These are phyloP conservation scores for Nomada ruficornis DNA, from an alignment of 2,888 invertebrate genomes.

Conservation along the genomic window DNA sequence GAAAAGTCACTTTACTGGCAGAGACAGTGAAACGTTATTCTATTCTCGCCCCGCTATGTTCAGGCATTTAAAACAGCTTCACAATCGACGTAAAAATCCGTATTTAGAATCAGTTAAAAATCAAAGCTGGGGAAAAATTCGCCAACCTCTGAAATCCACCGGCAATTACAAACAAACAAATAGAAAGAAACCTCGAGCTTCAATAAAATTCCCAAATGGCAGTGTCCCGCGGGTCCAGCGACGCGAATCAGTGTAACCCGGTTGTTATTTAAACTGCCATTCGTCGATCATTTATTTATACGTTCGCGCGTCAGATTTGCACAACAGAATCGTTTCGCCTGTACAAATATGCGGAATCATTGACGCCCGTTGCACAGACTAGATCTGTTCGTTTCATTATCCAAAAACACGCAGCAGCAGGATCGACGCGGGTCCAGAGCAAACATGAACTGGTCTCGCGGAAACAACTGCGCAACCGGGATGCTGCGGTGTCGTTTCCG, in stretches of 20 bases:
- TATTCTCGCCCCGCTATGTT: too few species aligned
- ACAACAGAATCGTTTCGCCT: conserved; percentile 46
- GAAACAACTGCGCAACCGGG: conserved; percentile 21
- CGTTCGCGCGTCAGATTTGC: conserved; percentile 45
- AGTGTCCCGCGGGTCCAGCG: not conserved
- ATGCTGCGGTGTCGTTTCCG: conserved; percentile 15
- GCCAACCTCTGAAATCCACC: not conserved
- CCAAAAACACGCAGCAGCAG: conserved; percentile 53
- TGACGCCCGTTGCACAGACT: not conserved
- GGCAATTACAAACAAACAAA: not conserved
- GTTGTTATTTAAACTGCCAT: conserved; percentile 44
- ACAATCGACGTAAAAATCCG: too few species aligned
- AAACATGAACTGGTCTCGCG: conserved; percentile 30
- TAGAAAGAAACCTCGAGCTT: not conserved
- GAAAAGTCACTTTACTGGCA: not conserved
- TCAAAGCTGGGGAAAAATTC: too few species aligned
- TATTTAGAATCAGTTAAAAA: not conserved
- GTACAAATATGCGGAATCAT: conserved; percentile 52
- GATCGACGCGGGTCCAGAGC: conserved; percentile 39
- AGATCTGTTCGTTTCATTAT: conserved; percentile 46
- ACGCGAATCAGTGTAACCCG: not conserved
- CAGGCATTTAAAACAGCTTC: too few species aligned
- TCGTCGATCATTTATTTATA: conserved; percentile 55
- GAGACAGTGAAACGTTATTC: not conserved
- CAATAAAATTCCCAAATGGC: not conserved